Percentiles rank a stretch among this genome's conserved stretches.
Evolutionary conservation across 2,888 invertebrate genomes (phyloP).

Genomic region (Pasiphila rectangulata): DNA sequence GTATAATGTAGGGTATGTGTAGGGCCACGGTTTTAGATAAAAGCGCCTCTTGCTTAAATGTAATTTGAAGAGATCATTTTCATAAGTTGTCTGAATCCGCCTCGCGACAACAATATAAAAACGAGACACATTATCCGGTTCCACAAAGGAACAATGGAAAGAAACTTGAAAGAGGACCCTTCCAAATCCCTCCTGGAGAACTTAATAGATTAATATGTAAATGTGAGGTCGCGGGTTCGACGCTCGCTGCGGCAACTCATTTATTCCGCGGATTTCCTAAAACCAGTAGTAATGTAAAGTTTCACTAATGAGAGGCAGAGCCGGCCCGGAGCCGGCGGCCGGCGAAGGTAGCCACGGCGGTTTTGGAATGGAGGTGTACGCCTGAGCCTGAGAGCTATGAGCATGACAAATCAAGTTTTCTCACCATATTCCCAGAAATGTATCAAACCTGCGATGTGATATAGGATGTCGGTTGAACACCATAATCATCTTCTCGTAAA

Average conservation of each 20-base stretch:
- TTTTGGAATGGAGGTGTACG: too few relatives aligned
- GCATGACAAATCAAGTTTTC: too few relatives aligned
- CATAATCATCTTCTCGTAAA: too few relatives aligned
- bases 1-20: too few relatives aligned
- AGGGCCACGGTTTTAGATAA: too few relatives aligned
- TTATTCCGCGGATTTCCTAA: slow-evolving; percentile 6
- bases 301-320: slow-evolving; percentile 10
- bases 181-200: slow-evolving; percentile 15
- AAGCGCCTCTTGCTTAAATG: slow-evolving; percentile 6
- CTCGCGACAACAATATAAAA: slow-evolving; percentile 20
- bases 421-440: too few relatives aligned
- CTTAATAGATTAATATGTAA: slow-evolving; percentile 26
- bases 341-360: not conserved
- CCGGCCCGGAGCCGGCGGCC: too few relatives aligned
- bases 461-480: too few relatives aligned
- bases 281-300: slow-evolving; percentile 7
- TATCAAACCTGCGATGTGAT: too few relatives aligned
- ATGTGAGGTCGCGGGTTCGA: slow-evolving; percentile 18
- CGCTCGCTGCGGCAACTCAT: slow-evolving; percentile 14
- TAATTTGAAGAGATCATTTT: slow-evolving; percentile 13
- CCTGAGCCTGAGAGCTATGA: too few relatives aligned
- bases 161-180: slow-evolving; percentile 11
- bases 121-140: slow-evolving; percentile 18
- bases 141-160: slow-evolving; percentile 17
- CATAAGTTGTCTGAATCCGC: slow-evolving; percentile 8